Evolutionary conservation across 2,888 invertebrate genomes (phyloP).

Genomic region (Calliphora vomitoria): DNA sequence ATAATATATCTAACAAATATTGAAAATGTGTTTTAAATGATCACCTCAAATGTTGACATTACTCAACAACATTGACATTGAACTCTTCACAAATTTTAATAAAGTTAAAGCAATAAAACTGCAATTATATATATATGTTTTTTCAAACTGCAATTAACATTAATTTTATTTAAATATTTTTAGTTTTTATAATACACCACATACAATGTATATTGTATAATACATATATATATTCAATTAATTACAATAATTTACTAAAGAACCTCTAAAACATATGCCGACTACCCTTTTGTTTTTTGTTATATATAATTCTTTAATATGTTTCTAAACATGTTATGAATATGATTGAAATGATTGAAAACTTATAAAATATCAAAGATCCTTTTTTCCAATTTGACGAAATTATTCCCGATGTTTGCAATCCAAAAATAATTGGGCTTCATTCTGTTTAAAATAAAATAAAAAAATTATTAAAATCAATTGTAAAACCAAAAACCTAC

Average conservation of each 20-base stretch:
- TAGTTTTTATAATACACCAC: background rate
- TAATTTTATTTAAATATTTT: conserved; percentile 44
- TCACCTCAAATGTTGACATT: no score
- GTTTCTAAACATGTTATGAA: background rate
- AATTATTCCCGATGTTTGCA: conserved; percentile 81
- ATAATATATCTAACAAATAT: no score
- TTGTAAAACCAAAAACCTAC: background rate
- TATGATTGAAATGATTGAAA: background rate
- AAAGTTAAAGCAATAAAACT: conserved; percentile 18
- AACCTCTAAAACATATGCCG: conserved; percentile 81
- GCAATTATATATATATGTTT: background rate
- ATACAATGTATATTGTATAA: conserved; percentile 1
- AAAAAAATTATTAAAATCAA: background rate
- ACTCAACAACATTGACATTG: conserved; percentile 37
- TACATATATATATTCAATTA: conserved; percentile 24
- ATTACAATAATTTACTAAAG: conserved; percentile 40
- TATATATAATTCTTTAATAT: background rate
- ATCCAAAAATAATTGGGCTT: conserved; percentile 81
- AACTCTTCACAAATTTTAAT: conserved; percentile 5
- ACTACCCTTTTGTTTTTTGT: conserved; percentile 77
- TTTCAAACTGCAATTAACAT: conserved; percentile 52
- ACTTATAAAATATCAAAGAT: background rate
- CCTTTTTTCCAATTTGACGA: background rate
- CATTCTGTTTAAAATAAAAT: conserved; percentile 73
- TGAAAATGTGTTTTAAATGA: no score